Evolutionary conservation across 2,113 vertebrate species (phyloP).

Genomic region (Acanthisitta chloris): DNA sequence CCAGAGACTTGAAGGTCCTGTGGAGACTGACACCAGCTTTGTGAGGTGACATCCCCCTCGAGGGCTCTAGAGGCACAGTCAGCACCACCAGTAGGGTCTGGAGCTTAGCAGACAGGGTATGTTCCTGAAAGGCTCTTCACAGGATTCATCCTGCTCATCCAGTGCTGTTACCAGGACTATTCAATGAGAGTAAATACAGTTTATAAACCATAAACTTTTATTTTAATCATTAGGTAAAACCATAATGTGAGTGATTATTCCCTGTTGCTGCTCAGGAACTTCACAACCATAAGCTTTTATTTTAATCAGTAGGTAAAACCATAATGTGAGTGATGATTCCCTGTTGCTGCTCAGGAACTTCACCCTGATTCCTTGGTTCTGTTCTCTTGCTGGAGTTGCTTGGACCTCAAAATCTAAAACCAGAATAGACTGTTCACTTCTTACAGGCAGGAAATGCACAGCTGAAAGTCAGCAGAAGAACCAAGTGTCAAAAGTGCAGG

Average conservation of each 20-base stretch:
- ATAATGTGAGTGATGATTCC: neutral
- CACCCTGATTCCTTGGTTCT: neutral
- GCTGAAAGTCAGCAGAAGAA: neutral
- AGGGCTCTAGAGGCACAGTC: neutral
- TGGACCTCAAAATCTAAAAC: neutral
- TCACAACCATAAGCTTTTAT: neutral
- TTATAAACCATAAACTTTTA: neutral
- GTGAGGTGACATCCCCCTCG: fast-evolving
- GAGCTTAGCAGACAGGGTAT: neutral
- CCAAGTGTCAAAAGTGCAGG: neutral
- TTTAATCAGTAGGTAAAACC: neutral
- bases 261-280: neutral
- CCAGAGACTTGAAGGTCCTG: neutral
- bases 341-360: neutral
- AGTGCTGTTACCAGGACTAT: neutral
- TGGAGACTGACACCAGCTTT: neutral
- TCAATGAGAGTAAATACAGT: neutral
- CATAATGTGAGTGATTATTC: neutral
- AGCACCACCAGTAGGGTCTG: neutral
- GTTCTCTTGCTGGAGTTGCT: neutral
- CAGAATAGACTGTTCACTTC: neutral
- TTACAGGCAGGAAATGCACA: neutral
- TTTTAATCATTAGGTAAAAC: neutral
- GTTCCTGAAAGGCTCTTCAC: neutral
- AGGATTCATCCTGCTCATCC: neutral